Percentiles rank a stretch among this genome's conserved stretches.
Evolutionary conservation across 2,797 vertebrate species (phyloP).

Genomic region (Myotis myotis): DNA sequence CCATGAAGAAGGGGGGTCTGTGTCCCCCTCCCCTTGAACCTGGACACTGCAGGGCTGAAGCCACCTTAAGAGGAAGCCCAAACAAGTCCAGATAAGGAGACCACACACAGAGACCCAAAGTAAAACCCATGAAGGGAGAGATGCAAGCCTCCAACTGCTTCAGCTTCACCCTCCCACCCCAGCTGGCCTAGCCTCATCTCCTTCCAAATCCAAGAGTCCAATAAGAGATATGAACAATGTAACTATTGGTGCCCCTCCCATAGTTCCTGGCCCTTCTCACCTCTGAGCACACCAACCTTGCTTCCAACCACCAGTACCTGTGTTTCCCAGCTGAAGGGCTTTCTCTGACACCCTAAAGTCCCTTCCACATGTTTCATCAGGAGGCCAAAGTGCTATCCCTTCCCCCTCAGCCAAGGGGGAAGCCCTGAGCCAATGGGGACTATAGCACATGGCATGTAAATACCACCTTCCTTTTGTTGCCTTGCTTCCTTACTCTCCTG

Average conservation of each 20-base stretch:
- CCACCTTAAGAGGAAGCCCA: background rate
- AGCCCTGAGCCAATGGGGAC: background rate
- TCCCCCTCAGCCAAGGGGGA: too few relatives aligned
- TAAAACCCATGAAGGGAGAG: background rate
- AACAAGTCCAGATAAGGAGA: background rate
- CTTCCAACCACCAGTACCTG: background rate
- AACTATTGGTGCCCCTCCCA: background rate
- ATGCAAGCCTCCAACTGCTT: background rate
- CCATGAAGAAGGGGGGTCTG: background rate
- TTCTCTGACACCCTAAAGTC: background rate
- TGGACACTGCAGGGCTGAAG: background rate
- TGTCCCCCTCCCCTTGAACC: background rate
- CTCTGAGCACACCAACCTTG: background rate
- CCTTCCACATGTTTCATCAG: background rate
- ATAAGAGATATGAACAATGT: background rate
- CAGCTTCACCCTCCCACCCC: background rate
- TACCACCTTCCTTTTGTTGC: background rate
- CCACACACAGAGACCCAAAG: background rate
- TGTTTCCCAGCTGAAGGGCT: background rate
- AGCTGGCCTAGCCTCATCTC: background rate
- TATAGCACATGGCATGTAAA: too few relatives aligned
- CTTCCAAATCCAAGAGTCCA: background rate
- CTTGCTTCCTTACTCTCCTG: background rate
- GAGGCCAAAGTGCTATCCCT: background rate
- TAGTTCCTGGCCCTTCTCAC: background rate